phyloP scores from a whole-genome alignment of 2,888 invertebrate species.

The Torymus tubicola region DNA sequence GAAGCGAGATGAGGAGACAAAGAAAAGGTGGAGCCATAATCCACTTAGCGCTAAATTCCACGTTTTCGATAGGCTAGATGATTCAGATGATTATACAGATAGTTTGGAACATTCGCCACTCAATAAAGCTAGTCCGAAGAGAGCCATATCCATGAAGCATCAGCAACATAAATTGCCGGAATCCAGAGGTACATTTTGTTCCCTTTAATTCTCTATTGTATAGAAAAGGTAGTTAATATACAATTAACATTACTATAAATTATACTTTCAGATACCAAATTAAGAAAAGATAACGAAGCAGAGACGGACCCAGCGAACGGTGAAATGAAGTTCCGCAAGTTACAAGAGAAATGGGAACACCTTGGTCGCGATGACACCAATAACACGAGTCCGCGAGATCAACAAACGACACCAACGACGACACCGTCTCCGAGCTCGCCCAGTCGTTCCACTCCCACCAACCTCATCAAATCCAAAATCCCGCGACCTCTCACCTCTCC shows the following conservation, averaged over 20 bases:
- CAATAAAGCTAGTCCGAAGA: conserved; percentile 59
- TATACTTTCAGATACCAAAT: conserved; percentile 38
- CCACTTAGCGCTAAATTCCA: conserved; percentile 83
- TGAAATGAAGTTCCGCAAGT: conserved; percentile 84
- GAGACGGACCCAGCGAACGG: conserved; percentile 71
- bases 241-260: no score
- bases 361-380: conserved; percentile 38
- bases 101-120: conserved; percentile 82
- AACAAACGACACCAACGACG: conserved; percentile 28
- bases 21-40: conserved; percentile 86
- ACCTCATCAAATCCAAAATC: conserved; percentile 82
- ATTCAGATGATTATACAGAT: conserved; percentile 85
- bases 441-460: conserved; percentile 69
- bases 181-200: conserved; percentile 32
- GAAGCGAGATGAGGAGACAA: conserved; percentile 77
- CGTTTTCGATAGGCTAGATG: conserved; percentile 84
- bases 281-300: conserved; percentile 62
- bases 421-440: conserved; percentile 71
- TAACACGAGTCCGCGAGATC: conserved; percentile 20
- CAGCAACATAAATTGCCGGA: conserved; percentile 43
- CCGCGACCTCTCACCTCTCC: conserved; percentile 87
- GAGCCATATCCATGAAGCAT: conserved; percentile 27
- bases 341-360: conserved; percentile 89
- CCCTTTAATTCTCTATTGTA: not conserved
- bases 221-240: no score